phyloP scores from a whole-genome alignment of 1,140 invertebrate genomes.

The Caenorhabditis briggsae region DNA sequence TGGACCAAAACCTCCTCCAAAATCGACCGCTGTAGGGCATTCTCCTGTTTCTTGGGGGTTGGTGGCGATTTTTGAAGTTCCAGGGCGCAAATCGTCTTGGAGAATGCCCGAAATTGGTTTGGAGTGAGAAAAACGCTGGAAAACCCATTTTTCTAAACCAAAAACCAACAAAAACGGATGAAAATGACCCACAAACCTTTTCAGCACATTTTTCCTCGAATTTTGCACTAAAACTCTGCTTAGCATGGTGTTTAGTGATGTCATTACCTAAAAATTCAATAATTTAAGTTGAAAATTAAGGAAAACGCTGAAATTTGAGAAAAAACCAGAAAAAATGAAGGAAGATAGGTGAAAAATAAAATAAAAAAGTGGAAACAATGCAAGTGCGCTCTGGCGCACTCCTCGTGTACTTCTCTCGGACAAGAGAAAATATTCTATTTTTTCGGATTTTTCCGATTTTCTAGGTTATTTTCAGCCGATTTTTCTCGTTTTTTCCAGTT shows the following conservation, averaged over 20 bases:
- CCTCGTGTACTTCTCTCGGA: neutral
- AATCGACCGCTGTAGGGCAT: conserved; percentile 52
- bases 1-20: conserved; percentile 66
- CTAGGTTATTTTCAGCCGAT: neutral
- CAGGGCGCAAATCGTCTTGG: neutral
- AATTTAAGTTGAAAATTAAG: neutral
- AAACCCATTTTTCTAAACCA: too few species aligned
- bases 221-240: neutral
- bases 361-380: neutral
- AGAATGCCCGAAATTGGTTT: conserved; percentile 5
- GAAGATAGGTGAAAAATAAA: neutral
- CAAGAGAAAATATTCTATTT: neutral
- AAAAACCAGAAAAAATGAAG: neutral
- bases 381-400: neutral
- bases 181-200: neutral
- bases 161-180: too few species aligned
- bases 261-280: conserved; percentile 28
- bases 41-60: neutral
- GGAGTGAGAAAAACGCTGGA: conserved; percentile 10
- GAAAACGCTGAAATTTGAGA: neutral
- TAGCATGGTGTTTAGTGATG: neutral
- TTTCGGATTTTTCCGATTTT: neutral
- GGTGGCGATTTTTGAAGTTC: neutral
- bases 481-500: neutral
- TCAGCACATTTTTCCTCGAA: neutral